Conservation (phyloP, 2,113 vertebrate genomes). For the Mixornis gularis region DNA sequence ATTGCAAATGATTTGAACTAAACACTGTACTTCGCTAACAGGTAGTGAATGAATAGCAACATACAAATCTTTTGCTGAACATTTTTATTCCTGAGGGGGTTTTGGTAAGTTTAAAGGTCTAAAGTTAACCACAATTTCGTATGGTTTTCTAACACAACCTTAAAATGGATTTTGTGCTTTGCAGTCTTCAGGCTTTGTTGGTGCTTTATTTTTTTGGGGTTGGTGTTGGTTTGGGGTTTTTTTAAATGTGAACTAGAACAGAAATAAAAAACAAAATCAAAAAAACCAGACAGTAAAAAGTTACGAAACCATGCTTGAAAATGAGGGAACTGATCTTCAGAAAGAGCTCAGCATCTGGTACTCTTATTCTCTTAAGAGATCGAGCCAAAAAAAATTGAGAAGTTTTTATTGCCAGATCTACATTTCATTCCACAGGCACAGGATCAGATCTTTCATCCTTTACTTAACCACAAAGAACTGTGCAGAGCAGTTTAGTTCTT, state of each 20-base stretch:
- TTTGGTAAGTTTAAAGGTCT: background rate
- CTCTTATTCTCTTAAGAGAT: background rate
- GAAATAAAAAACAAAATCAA: background rate
- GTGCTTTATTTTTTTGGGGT: background rate
- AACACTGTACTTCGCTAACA: background rate
- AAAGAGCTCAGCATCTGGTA: slow-evolving; percentile 32
- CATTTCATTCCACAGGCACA: slow-evolving; percentile 43
- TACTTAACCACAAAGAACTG: slow-evolving; percentile 50
- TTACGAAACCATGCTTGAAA: background rate
- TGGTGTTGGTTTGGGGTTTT: background rate
- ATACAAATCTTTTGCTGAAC: background rate
- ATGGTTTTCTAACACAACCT: background rate
- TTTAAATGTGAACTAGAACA: background rate
- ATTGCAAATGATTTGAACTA: background rate
- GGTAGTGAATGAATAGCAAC: background rate
- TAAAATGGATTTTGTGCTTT: background rate
- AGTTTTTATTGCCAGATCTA: slow-evolving; percentile 35
- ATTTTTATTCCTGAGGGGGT: background rate
- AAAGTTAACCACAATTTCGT: background rate
- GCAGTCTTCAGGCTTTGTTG: background rate
- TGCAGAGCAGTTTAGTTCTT: slow-evolving; percentile 49
- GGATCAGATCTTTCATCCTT: slow-evolving; percentile 52
- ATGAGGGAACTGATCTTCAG: background rate
- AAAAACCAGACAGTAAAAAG: background rate
- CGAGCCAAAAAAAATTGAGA: slow-evolving; percentile 5